Base-by-base conservation (phyloP, 1,140 invertebrate species). In the Lepidostoma basale region DNA sequence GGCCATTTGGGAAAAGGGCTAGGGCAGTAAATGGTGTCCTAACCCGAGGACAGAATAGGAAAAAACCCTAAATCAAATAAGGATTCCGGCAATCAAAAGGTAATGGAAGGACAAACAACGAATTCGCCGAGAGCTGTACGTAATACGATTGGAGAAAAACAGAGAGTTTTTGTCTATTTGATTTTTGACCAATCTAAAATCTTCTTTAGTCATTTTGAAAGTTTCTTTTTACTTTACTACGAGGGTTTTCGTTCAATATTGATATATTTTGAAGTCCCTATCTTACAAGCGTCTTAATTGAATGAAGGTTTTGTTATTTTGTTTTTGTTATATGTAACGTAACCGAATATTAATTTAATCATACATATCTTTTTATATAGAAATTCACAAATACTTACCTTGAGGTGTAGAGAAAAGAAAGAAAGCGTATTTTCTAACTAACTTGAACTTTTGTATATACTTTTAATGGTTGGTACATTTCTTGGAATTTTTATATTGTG, bases 1-100 rank as follows among this genome's bases (percentile, higher is more conserved):
- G 44, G 23, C 60, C 25, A 30, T 49, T 49, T 26, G 42, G 30
- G 20, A 26, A 36, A 40, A 26, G 18, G 23, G 56, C 28, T 23
- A 33, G n/a, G 62, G 62, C 62, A 23, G 62, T 14, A 56, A 56
- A 65, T 49, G 60, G 60, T 63, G 44, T 63, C 28, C 20, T 18
- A 63, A 59, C 56, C 12, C 26, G 52, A 56, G 52, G 10, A 56
- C 26, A 56, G 25, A 49, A 25, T 5, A 26, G 49, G 30, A 52
- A 54, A 47, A 54, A 54, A 54, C 9, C 49, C 23, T 18, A 54
- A 30, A 54, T 30, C 49, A 54, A 54, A 54, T 30, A 54, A 10
- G 49, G 49, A 33, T 28, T 36, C 49, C 18, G 33, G 59, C 40
- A 62, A 62, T 62, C 59, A 44, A 62, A 62, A 42, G 44, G 42